Evolutionary conservation across 2,113 vertebrate genomes (phyloP), one percentile per base, ranked within the genome.

Genomic region (Notarius lentiginosus): DNA sequence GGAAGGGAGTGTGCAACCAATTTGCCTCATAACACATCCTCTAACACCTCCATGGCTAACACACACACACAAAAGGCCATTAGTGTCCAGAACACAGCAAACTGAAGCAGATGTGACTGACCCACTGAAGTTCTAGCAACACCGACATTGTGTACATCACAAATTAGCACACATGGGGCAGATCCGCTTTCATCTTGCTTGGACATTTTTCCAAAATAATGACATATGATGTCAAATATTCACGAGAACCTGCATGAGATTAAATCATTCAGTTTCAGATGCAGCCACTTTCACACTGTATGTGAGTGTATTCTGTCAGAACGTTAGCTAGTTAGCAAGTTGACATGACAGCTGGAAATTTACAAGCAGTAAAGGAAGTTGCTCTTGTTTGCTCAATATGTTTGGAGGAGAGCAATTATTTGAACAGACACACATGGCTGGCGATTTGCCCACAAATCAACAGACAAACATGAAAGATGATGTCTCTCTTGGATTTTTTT

Each of bases 1-100:
- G 83, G 18, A 85, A 73, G 63, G 12, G 61, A 30, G 27, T 51
- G 15, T 27, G 20, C 55, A 89, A 87, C 47, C 66, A 73, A 89
- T 84, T 84, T 86, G 80, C 53, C 56, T 60, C n/a, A 68, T 73
- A 86, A 34, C 72, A 84, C 30, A 77, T 79, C 72, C 61, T 65
- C 24, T 34, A 65, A 79, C 55, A 84, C 76, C 11, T 41, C 17
- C 55, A 65, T 0, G 1, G 5, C 2, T 77, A 56, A 75, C 72
- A 58, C 18, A n/a, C 55, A 20, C 17, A 79, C 73, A 66, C 58
- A n/a, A 41, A 30, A 41, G 55, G 79, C 30, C 30, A 80, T 80
- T 60, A 61, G 8, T 41, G n/a, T 22, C 56, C 56, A 58, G 79
- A 60, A 11, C n/a, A n/a, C 53, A 58, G 76, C 53, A 60, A 60